Percentiles rank a stretch among this genome's conserved stretches.
phyloP scores from a whole-genome alignment of 1,140 invertebrate genomes.

The Drosophila arizonae region DNA sequence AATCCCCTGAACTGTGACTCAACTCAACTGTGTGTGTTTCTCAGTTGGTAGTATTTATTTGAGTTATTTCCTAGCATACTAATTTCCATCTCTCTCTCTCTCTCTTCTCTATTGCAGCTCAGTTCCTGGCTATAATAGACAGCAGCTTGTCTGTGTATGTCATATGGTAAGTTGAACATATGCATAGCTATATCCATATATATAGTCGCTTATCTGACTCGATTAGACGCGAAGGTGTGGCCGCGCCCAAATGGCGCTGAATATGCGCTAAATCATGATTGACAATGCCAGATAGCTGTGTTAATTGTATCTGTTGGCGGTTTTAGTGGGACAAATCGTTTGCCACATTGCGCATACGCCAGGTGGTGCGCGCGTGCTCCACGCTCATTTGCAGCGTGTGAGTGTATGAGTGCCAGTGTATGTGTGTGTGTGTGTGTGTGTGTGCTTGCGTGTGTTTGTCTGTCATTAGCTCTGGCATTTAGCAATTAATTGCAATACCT shows the following conservation, averaged over 20 bases:
- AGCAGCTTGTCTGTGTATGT: neutral
- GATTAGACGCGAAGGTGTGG: neutral
- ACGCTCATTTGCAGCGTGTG: constrained; percentile 30
- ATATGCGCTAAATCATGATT: constrained; percentile 29
- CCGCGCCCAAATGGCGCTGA: neutral
- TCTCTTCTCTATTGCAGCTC: neutral
- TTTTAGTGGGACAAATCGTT: constrained; percentile 29
- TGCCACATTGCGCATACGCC: constrained; percentile 47
- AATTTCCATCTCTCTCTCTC: neutral
- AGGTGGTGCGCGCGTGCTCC: constrained; percentile 46
- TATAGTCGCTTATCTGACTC: constrained; percentile 6
- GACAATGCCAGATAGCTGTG: constrained; percentile 36
- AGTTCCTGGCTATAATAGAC: neutral
- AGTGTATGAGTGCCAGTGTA: neutral
- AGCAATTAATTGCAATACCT: constrained; percentile 59
- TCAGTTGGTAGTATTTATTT: neutral
- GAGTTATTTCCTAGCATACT: neutral
- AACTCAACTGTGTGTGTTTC: neutral
- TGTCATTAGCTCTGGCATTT: constrained; percentile 44
- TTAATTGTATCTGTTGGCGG: constrained; percentile 42
- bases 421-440: neutral
- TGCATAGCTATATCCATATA: too few relatives aligned
- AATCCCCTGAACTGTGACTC: constrained; percentile 18
- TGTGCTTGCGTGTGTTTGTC: constrained; percentile 4
- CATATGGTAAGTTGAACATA: too few relatives aligned